Percentiles rank a stretch among this genome's conserved stretches.
Conservation (phyloP, 2,888 invertebrate genomes). For the Ormyrus thymus region DNA sequence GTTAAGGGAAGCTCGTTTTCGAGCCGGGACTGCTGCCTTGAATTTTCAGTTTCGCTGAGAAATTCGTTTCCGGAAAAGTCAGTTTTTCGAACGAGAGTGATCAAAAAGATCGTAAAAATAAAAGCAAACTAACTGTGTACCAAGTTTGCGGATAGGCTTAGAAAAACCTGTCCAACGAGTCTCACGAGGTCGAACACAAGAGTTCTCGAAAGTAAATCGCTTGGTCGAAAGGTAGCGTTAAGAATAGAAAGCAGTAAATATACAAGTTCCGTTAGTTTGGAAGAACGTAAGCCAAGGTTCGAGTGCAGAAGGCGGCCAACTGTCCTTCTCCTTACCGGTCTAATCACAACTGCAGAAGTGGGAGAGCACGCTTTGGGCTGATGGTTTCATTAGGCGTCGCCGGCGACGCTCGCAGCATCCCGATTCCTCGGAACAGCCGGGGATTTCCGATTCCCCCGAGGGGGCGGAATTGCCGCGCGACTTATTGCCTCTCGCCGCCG, state of each 20-base stretch:
- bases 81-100: too few species aligned
- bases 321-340: slow-evolving; percentile 61
- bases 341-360: slow-evolving; percentile 67
- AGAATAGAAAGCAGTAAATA: slow-evolving; percentile 38
- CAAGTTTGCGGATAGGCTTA: too few species aligned
- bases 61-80: too few species aligned
- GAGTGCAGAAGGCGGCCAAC: slow-evolving; percentile 47
- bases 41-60: too few species aligned
- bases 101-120: too few species aligned
- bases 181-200: too few species aligned
- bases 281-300: not conserved
- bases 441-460: slow-evolving; percentile 34
- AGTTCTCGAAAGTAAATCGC: too few species aligned
- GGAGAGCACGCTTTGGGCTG: slow-evolving; percentile 70
- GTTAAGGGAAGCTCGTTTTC: too few species aligned
- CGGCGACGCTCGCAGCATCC: slow-evolving; percentile 68
- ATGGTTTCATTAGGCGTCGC: slow-evolving; percentile 72
- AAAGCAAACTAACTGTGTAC: too few species aligned
- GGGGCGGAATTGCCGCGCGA: slow-evolving; percentile 28
- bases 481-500: slow-evolving; percentile 41
- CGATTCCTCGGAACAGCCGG: slow-evolving; percentile 59
- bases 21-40: too few species aligned
- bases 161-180: too few species aligned
- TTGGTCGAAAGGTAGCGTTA: slow-evolving; percentile 51
- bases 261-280: not conserved